phyloP scores from a whole-genome alignment of 2,888 invertebrate species.

The Ptilodon capucinus region DNA sequence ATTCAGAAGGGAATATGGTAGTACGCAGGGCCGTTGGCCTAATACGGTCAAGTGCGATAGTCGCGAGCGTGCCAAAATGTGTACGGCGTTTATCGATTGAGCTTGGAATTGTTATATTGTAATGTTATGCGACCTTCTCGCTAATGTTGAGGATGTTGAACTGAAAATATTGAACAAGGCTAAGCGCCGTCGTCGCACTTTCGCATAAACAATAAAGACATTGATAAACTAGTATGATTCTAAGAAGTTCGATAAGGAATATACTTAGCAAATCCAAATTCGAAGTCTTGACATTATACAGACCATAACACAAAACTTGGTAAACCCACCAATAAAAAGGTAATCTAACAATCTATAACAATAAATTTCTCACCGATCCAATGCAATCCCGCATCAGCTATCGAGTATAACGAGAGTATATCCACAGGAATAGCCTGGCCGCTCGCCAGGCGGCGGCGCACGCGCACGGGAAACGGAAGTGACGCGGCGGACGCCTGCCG shows the following conservation, averaged over 20 bases:
- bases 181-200: neutral
- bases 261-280: neutral
- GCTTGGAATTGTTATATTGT: neutral
- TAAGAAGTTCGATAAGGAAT: neutral
- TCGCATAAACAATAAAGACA: neutral
- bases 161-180: neutral
- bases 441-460: constrained; percentile 42
- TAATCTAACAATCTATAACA: neutral
- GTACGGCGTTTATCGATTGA: constrained; percentile 5
- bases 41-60: constrained; percentile 14
- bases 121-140: neutral
- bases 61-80: constrained; percentile 8
- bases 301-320: neutral
- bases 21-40: constrained; percentile 8
- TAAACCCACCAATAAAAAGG: neutral
- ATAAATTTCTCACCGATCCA: constrained; percentile 11
- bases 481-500: constrained; percentile 38
- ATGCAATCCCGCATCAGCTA: constrained; percentile 12
- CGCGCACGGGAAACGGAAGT: constrained; percentile 57
- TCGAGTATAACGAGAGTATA: constrained; percentile 12
- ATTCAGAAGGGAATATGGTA: constrained; percentile 11
- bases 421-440: constrained; percentile 58
- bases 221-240: neutral
- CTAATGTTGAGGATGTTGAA: neutral
- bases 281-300: neutral